Percentiles rank a stretch among this genome's conserved stretches.
Evolutionary conservation across 2,113 vertebrate species (phyloP).

Genomic region (Oreocharis arfaki): DNA sequence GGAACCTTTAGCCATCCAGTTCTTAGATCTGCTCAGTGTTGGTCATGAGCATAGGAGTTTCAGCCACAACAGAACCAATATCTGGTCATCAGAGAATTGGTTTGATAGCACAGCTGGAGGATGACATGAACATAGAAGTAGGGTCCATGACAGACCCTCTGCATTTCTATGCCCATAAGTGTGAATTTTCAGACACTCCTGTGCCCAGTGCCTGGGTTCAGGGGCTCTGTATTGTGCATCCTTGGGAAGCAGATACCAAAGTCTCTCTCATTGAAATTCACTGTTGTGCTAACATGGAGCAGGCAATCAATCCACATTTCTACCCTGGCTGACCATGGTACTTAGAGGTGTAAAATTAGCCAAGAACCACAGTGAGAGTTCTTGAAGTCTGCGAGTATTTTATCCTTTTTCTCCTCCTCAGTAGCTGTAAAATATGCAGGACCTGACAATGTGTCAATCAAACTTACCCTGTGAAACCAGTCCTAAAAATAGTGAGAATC

Average conservation of each 20-base stretch:
- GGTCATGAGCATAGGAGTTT: neutral
- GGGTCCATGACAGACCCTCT: neutral
- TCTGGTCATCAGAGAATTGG: neutral
- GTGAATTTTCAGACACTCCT: rapidly evolving
- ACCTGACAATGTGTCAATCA: neutral
- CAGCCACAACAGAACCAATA: neutral
- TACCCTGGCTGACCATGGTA: neutral
- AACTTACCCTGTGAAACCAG: neutral
- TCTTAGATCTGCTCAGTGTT: neutral
- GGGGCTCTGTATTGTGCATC: rapidly evolving
- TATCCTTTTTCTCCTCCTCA: neutral
- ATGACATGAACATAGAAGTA: rapidly evolving
- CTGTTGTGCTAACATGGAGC: neutral
- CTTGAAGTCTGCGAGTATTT: neutral
- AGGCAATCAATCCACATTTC: neutral
- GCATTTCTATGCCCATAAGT: rapidly evolving
- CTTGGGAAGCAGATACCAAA: neutral
- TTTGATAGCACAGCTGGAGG: neutral
- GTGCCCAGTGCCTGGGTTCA: rapidly evolving
- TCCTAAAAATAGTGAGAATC: neutral
- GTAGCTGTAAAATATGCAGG: neutral
- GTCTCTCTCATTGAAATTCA: rapidly evolving
- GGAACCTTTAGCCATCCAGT: neutral
- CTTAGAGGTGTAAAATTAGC: neutral
- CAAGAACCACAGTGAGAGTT: neutral